Conservation (phyloP, 2,888 invertebrate species). For the Agrotis puta region DNA sequence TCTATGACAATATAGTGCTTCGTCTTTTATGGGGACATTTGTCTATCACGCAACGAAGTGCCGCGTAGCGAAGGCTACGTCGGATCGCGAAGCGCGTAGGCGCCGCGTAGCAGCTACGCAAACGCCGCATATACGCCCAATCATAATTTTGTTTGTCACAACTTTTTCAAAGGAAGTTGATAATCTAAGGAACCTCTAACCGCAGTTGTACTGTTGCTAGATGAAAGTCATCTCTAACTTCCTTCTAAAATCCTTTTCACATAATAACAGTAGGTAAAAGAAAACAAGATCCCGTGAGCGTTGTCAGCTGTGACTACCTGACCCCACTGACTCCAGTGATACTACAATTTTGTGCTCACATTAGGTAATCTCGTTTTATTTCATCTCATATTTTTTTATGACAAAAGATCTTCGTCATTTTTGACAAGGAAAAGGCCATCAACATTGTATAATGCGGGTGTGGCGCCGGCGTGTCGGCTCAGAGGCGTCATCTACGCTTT, state of each 20-base stretch:
- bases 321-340: conserved; percentile 80
- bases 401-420: conserved; percentile 90
- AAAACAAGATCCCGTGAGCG: conserved; percentile 53
- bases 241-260: conserved; percentile 31
- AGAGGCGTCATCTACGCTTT: conserved; percentile 83
- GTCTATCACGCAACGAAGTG: neutral
- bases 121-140: neutral
- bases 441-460: conserved; percentile 87
- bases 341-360: conserved; percentile 86
- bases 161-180: neutral
- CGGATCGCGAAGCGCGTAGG: neutral
- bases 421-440: conserved; percentile 91
- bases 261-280: conserved; percentile 49
- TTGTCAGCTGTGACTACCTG: conserved; percentile 78
- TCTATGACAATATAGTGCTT: too few species aligned
- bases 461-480: conserved; percentile 87
- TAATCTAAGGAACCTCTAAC: neutral
- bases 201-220: neutral
- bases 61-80: conserved; percentile 18
- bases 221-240: conserved; percentile 4
- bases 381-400: conserved; percentile 87
- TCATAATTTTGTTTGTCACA: neutral
- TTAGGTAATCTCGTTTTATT: conserved; percentile 88
- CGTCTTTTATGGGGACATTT: too few species aligned
- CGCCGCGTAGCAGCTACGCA: conserved; percentile 4